Evolutionary conservation across 2,888 invertebrate species (phyloP).

Genomic region (Oxyteleia sp.): DNA sequence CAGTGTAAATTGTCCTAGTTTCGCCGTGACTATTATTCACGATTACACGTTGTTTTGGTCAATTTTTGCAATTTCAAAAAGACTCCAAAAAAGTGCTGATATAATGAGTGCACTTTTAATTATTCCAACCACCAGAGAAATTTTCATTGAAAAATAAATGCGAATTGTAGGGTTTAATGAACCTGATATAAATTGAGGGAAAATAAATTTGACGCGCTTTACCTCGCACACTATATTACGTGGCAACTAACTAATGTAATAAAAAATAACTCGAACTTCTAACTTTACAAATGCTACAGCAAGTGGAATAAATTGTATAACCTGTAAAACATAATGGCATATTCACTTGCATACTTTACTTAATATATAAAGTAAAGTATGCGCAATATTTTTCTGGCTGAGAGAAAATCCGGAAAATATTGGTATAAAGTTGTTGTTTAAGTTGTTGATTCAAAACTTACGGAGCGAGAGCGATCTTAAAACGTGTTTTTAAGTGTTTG

Average conservation of each 20-base stretch:
- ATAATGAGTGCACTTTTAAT: constrained; percentile 43
- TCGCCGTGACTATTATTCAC: constrained; percentile 50
- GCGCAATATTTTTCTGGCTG: constrained; percentile 13
- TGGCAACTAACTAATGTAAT: background rate
- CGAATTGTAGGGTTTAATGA: constrained; percentile 21
- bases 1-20: constrained; percentile 59
- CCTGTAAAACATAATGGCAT: background rate
- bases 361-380: too few relatives aligned
- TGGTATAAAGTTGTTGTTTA: constrained; percentile 1
- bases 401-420: background rate
- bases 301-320: constrained; percentile 1
- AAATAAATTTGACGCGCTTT: too few relatives aligned
- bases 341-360: background rate
- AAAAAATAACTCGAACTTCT: background rate
- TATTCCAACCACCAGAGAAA: constrained; percentile 33
- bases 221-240: too few relatives aligned
- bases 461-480: background rate
- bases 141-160: constrained; percentile 8
- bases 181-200: constrained; percentile 10
- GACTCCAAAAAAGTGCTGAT: constrained; percentile 14
- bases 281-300: background rate
- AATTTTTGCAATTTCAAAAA: constrained; percentile 37
- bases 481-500: background rate
- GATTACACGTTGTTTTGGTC: constrained; percentile 57
- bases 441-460: constrained; percentile 1